These are phyloP conservation scores for Amphimallon solstitiale DNA, from an alignment of 2,888 invertebrate species.

Conservation along the genomic window DNA sequence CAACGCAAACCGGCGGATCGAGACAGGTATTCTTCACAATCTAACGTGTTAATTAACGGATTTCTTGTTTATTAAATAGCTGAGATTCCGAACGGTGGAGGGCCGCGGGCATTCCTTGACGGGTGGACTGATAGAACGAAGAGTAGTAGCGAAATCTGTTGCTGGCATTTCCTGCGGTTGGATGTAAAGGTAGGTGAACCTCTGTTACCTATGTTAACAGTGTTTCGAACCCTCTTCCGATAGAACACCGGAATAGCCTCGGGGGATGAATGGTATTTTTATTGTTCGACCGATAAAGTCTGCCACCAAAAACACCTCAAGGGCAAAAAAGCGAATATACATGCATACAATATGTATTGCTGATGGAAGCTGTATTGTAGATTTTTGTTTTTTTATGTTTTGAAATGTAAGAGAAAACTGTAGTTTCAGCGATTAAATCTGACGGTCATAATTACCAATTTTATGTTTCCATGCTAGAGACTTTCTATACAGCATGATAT, in stretches of 20 bases:
- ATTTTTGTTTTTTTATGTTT: no score
- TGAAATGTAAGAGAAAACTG: no score
- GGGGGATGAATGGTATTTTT: conserved; percentile 24
- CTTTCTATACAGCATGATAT: no score
- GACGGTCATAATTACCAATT: no score
- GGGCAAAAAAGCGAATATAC: no score
- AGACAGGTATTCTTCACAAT: conserved; percentile 31
- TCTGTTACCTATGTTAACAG: conserved; percentile 43
- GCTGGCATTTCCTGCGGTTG: conserved; percentile 46
- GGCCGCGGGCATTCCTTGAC: conserved; percentile 46
- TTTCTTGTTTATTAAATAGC: conserved; percentile 32
- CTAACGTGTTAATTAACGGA: conserved; percentile 34
- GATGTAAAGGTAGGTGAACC: conserved; percentile 23
- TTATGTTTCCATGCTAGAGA: no score
- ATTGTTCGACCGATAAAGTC: conserved; percentile 9
- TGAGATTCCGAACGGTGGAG: conserved; percentile 36
- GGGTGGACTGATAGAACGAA: conserved; percentile 43
- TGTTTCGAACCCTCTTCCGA: conserved; percentile 34
- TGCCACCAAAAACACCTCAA: no score
- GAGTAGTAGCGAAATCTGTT: conserved; percentile 41
- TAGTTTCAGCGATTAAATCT: no score
- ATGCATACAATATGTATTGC: no score
- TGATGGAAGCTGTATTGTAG: no score
- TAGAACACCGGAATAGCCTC: conserved; percentile 13
- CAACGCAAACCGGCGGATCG: neutral